Base-by-base conservation (phyloP, 2,888 invertebrate species). In the Drosophila glabriapex region DNA sequence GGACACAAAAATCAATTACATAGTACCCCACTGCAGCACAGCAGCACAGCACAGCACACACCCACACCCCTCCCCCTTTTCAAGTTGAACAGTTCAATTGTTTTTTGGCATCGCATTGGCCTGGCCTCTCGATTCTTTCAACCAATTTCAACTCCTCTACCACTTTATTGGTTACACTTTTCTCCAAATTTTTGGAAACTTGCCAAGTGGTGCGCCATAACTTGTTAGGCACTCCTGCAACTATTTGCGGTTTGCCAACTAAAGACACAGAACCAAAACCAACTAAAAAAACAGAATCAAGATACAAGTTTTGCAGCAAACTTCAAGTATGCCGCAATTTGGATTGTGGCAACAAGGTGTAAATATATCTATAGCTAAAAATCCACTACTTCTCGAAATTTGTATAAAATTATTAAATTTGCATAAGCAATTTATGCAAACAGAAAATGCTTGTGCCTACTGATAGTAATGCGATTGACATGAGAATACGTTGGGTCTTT, bases 81-180 rank as follows among this genome's bases (percentile, higher is more conserved):
- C 29, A 43, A 12, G 31, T 37, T 19, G 7, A 37, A 19, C 2
- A 7, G 58, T 39, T 28, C 53, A 73, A 79, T 80, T 71, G 70
- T 66, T 73, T 22, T 71, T 66, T 70, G 83, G 80, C 83, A 60
- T 82, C 63, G 67, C 76, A 68, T 71, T 80, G 76, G 71, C 67
- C 67, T 63, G 50, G 14, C 65, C 61, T 65, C 7, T 68, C 61
- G 68, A 79, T 79, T 80, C 71, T 52, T 70, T 35, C 73, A 33
- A 37, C 61, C 71, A 70, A 56, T 70, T 82, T 53, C 29, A 64
- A 62, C 33, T 41, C 53, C 46, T 60, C 37, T 31, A 52, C 54
- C 41, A 60, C 53, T 68, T 77, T 66, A 76, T 80, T 77, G 68
- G 77, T 49, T 43, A 63, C 35, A 52, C 37, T 41, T 60, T 62